These are phyloP conservation scores for Plagiodera versicolora DNA, from an alignment of 2,888 invertebrate species.

Conservation along the genomic window DNA sequence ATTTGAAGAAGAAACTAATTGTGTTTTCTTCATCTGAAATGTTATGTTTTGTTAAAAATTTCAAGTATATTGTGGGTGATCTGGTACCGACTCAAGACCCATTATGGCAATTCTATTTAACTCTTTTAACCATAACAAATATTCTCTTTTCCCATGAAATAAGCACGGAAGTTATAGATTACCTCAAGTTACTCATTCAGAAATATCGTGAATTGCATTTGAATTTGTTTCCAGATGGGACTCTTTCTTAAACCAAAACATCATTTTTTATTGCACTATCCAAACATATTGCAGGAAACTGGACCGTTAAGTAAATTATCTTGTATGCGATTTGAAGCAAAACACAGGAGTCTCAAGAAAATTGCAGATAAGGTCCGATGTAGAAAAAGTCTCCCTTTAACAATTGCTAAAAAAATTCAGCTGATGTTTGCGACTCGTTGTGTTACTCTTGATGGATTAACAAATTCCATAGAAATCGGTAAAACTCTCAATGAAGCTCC, in stretches of 20 bases:
- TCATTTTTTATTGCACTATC: conserved; percentile 23
- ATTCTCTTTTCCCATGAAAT: not conserved
- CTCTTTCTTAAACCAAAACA: conserved; percentile 26
- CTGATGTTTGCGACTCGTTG: conserved; percentile 15
- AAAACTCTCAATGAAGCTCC: not conserved
- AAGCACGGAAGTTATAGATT: not conserved
- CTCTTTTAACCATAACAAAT: conserved; percentile 16
- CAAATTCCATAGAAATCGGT: not conserved
- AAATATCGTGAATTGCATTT: conserved; percentile 12
- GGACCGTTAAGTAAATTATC: conserved; percentile 15
- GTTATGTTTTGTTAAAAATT: conserved; percentile 21
- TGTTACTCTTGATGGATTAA: conserved; percentile 10
- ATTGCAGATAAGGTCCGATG: conserved; percentile 13
- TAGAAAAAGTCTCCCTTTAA: conserved; percentile 24
- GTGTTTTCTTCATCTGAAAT: conserved; percentile 25
- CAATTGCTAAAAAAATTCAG: conserved; percentile 21
- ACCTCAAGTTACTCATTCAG: not conserved
- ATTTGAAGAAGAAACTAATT: conserved; percentile 20
- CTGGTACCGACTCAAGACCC: conserved; percentile 14
- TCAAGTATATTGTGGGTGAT: conserved; percentile 20
- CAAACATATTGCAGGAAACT: conserved; percentile 9
- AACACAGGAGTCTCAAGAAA: conserved; percentile 24
- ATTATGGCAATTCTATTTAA: conserved; percentile 24
- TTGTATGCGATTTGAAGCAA: conserved; percentile 21
- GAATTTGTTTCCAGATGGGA: conserved; percentile 3